Conservation (phyloP, 2,113 vertebrate species). For the Anoura caudifer region DNA sequence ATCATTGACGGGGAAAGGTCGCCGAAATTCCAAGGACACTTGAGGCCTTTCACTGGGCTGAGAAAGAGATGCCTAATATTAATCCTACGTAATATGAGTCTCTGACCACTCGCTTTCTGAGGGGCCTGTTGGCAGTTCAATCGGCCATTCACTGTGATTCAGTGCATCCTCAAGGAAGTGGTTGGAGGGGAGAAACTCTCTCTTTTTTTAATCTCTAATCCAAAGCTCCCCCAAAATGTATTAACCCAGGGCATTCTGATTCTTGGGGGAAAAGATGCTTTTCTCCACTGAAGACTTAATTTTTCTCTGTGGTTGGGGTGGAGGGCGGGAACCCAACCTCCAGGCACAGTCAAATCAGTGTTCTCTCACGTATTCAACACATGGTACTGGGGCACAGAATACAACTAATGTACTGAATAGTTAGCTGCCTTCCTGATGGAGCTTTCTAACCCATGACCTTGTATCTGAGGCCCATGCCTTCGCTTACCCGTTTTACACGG, state of each 20-base stretch:
- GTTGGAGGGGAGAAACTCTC: slow-evolving; percentile 10
- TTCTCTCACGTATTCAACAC: slow-evolving; percentile 20
- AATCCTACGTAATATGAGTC: slow-evolving; percentile 73
- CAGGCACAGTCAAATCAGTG: not conserved
- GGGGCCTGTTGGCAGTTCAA: slow-evolving; percentile 56
- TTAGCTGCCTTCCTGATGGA: not conserved
- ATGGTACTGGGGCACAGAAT: not conserved
- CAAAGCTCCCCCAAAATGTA: not conserved
- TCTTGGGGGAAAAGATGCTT: not conserved
- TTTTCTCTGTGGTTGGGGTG: not conserved
- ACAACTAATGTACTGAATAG: not conserved
- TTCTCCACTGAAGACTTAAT: not conserved
- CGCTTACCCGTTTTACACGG: not conserved
- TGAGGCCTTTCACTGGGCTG: slow-evolving; percentile 79
- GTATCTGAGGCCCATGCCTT: too few relatives aligned
- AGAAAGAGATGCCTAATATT: slow-evolving; percentile 77
- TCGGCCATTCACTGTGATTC: slow-evolving; percentile 51
- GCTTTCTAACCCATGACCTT: not conserved
- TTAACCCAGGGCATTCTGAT: not conserved
- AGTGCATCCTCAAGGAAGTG: slow-evolving; percentile 51
- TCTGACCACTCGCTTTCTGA: slow-evolving; percentile 70
- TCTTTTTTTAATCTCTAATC: slow-evolving; percentile 16
- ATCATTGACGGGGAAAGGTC: slow-evolving; percentile 84
- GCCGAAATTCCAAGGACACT: slow-evolving; percentile 82
- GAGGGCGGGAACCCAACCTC: not conserved